These are phyloP conservation scores for Scaptomyza caliginosa DNA, from an alignment of 2,888 invertebrate species.

Conservation along the genomic window DNA sequence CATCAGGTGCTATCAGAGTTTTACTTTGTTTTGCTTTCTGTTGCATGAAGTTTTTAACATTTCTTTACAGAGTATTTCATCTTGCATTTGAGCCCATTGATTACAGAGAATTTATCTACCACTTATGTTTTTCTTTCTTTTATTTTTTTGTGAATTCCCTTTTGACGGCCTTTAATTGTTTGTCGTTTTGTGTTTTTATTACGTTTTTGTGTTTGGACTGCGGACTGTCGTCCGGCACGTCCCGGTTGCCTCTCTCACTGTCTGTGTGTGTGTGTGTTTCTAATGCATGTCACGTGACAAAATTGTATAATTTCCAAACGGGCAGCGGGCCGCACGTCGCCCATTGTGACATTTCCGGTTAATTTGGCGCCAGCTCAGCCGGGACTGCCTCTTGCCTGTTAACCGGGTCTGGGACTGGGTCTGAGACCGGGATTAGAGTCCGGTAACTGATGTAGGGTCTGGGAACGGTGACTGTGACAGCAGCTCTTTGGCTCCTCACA, in stretches of 20 bases:
- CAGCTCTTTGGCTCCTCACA: conserved; percentile 24
- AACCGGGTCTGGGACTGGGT: background rate
- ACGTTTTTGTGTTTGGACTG: conserved; percentile 36
- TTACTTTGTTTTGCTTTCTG: background rate
- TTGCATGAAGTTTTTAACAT: background rate
- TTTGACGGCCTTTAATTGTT: conserved; percentile 70
- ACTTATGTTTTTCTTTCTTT: conserved; percentile 14
- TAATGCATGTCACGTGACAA: conserved; percentile 81
- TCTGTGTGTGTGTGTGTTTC: conserved; percentile 42
- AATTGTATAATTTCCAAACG: conserved; percentile 78
- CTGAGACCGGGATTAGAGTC: conserved; percentile 6
- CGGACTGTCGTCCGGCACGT: conserved; percentile 64
- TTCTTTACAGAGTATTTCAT: background rate
- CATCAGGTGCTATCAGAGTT: background rate
- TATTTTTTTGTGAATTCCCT: conserved; percentile 46
- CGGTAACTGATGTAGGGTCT: background rate
- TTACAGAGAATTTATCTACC: conserved; percentile 28
- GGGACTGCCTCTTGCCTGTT: conserved; percentile 31
- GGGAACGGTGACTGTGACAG: conserved; percentile 15
- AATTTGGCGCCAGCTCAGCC: conserved; percentile 79
- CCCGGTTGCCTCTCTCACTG: conserved; percentile 44
- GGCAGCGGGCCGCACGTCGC: conserved; percentile 78
- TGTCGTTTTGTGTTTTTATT: conserved; percentile 48
- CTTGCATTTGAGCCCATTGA: conserved; percentile 8
- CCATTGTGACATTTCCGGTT: conserved; percentile 79